Evolutionary conservation across 2,113 vertebrate species (phyloP), one percentile per base, ranked within the genome.

Genomic region (Elephantulus edwardii): DNA sequence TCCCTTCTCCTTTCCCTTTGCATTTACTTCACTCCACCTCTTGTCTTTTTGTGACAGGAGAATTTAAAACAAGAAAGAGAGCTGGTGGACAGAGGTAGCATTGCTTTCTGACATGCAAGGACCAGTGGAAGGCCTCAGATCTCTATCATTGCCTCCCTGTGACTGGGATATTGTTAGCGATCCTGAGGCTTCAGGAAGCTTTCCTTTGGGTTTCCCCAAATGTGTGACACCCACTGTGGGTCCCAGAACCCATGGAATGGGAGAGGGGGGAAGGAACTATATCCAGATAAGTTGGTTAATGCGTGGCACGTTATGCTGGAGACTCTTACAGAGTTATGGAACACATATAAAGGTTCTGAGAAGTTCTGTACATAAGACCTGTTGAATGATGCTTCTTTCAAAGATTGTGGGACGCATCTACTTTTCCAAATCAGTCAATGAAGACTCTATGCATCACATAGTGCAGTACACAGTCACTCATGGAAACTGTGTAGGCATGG

Each of bases 61-160:
- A 84, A 44, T 58, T 62, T 72, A 81, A 22, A 38, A 68, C 7
- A 38, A 28, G 42, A 2, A 0, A 64, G 76, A 33, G 72, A 16
- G 3, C n/a, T 71, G 35, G 11, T 8, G 28, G 35, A 40, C 44
- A 20, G 66, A 50, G 33, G 46, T 24, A 42, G 2, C 5, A 4
- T 38, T 54, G 17, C 6, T 6, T 14, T 1, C 4, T 22, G 30
- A 52, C 46, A 42, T 56, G 5, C 46, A 76, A 30, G 40, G 30
- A 19, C 46, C 66, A 1, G 33, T 50, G 20, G 74, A 16, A 66
- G 6, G 12, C 12, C 56, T 4, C 8, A 40, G 5, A 33, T 1
- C 52, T 22, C 26, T 44, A 6, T 16, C 14, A 0, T 0, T 1
- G 19, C 24, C 72, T 22, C 7, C 30, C 52, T 33, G 33, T 13